phyloP scores from a whole-genome alignment of 2,797 vertebrate species.

The Rhinatrema bivittatum region DNA sequence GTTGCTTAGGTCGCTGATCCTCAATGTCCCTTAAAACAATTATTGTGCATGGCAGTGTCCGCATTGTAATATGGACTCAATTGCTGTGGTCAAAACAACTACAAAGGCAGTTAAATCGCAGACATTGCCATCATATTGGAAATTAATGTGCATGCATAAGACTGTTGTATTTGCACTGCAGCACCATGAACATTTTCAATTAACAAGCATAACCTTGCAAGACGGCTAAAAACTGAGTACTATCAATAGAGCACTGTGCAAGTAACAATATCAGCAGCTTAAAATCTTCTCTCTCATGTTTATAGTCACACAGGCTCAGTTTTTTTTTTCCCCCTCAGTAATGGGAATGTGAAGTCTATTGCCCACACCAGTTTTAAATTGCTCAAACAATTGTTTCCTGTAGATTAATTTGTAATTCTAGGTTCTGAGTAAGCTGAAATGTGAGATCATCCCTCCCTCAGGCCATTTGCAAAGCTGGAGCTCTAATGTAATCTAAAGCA shows the following conservation, averaged over 20 bases:
- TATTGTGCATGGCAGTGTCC: constrained; percentile 2
- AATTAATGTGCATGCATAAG: constrained; percentile 5
- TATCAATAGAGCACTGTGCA: not conserved
- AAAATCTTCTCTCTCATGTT: not conserved
- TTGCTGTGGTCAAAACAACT: constrained; percentile 17
- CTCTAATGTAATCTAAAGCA: constrained; percentile 24
- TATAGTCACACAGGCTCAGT: not conserved
- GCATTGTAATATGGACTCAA: constrained; percentile 30
- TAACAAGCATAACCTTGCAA: constrained; percentile 20
- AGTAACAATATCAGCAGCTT: not conserved
- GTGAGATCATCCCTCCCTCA: constrained; percentile 18
- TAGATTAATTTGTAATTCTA: constrained; percentile 49
- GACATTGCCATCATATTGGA: constrained; percentile 30
- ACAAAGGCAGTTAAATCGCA: constrained; percentile 32
- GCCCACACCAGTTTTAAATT: constrained; percentile 29
- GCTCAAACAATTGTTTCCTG: constrained; percentile 43
- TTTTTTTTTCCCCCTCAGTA: not conserved
- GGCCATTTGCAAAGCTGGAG: constrained; percentile 21
- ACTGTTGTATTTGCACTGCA: constrained; percentile 10
- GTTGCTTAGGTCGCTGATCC: too few relatives aligned
- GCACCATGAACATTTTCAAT: constrained; percentile 28
- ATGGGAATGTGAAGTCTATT: constrained; percentile 1
- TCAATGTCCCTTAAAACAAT: too few relatives aligned
- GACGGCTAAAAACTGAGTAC: constrained; percentile 4
- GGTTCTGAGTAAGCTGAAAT: constrained; percentile 36